Conservation (phyloP, 2,797 vertebrate species). For the Tragopan temminckii region DNA sequence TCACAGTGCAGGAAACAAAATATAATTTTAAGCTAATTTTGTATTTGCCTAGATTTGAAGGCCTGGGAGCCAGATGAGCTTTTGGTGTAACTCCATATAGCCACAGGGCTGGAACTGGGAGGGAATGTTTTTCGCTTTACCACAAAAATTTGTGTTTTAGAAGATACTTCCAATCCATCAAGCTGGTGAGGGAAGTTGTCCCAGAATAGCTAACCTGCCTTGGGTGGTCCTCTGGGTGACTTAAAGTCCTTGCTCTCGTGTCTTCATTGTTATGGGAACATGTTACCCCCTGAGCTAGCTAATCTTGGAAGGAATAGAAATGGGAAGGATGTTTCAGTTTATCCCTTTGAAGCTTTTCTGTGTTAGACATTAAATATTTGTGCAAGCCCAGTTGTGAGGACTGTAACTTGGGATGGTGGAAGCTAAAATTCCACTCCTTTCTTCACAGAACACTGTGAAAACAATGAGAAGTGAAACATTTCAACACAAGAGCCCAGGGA, state of each 20-base stretch:
- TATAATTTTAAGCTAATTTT: background rate
- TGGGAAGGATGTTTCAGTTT: background rate
- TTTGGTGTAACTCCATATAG: background rate
- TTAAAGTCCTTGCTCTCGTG: background rate
- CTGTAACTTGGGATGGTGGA: background rate
- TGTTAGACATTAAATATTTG: background rate
- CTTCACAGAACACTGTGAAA: background rate
- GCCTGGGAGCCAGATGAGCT: slow-evolving; percentile 25
- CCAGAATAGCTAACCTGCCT: background rate
- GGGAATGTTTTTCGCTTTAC: background rate
- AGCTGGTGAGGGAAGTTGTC: background rate
- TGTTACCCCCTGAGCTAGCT: background rate
- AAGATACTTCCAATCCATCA: background rate
- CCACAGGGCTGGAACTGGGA: background rate
- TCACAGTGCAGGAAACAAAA: background rate
- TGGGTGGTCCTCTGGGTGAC: background rate
- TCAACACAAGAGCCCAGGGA: background rate
- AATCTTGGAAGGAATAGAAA: background rate
- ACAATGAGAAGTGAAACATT: background rate
- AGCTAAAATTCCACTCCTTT: background rate
- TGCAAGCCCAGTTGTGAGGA: background rate
- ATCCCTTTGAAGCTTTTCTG: background rate
- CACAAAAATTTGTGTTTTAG: background rate
- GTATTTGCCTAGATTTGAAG: background rate
- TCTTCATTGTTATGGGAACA: background rate